Evolutionary conservation across 1,140 invertebrate genomes (phyloP), one percentile per base, ranked within the genome.

Genomic region (Heliconius nattereri): DNA sequence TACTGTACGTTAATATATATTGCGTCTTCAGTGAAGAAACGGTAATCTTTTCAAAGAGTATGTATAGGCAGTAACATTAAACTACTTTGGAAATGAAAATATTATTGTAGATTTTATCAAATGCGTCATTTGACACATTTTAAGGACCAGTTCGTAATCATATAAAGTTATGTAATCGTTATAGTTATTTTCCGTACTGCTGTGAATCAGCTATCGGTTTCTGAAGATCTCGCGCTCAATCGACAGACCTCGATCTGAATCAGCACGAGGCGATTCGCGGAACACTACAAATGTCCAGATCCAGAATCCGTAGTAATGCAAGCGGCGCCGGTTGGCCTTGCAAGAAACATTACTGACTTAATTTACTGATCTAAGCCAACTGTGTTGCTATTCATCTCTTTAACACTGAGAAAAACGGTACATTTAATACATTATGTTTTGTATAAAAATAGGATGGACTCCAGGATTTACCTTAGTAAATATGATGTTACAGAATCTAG

Each of bases 191-290:
- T 71, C 70, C 40, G n/a, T 26, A n/a, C 9, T 20, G n/a, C n/a
- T 66, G 60, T 60, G 71, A 73, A 81, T 60, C 16, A 73, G 75
- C 79, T 80, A 84, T 83, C 79, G 81, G 80, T 83, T 75, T 75
- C 74, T 73, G 81, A 80, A 81, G 80, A 81, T 84, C 85, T 87
- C 60, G 87, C 84, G 82, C 81, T 89, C 86, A 57, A 81, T 87
- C 83, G 84, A 83, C 81, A 88, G 83, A 91, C 89, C 89, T 89
- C 90, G 88, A 90, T 92, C 87, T 89, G 85, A 90, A 90, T 91
- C 89, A 87, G 85, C 86, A 88, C 87, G 85, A 86, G 86, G 84
- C 85, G 79, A 79, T 84, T 81, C 82, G 70, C 54, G 71, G 77
- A 81, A 83, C 74, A 70, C 70, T 45, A 79, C 60, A 45, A 71